These are phyloP conservation scores for human (Homo sapiens) DNA, from an alignment of 2,113 vertebrate genomes.

Conservation along the genomic window GRCh38 chr11:4130501-4131000, in stretches of 20 bases:
- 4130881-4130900: not conserved
- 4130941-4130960: not conserved
- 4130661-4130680: no score
- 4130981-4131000: no score
- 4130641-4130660: no score
- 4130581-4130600: no score
- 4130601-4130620: no score
- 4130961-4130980: no score
- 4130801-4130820: not conserved
- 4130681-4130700: no score
- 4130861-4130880: not conserved
- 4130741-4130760: not conserved
- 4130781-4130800: conserved; percentile 28
- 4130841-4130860: not conserved
- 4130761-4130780: not conserved
- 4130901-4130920: not conserved
- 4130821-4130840: not conserved
- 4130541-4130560: no score
- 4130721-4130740: conserved; percentile 43
- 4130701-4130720: not conserved
- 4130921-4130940: not conserved
- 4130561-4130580: no score
- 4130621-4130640: no score
- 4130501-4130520: no score
- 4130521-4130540: no score